A percentile compares a stretch with the other conserved stretches of the same genome.
Evolutionary conservation across 2,888 invertebrate genomes (phyloP).

Genomic region (Suillia variegata): DNA sequence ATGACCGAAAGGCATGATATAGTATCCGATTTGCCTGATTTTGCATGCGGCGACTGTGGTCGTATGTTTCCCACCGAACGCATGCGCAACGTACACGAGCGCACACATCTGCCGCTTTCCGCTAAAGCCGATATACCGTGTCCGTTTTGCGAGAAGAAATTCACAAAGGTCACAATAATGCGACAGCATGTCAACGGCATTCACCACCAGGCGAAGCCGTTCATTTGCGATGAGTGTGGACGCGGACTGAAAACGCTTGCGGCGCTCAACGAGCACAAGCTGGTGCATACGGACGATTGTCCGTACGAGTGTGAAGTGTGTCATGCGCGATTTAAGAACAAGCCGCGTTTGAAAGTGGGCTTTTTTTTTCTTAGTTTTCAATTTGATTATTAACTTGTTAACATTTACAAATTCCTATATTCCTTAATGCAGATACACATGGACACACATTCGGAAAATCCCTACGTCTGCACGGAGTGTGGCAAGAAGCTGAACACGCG

Average conservation of each 20-base stretch:
- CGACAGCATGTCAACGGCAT: constrained; percentile 46
- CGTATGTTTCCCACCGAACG: constrained; percentile 33
- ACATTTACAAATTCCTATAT: background rate
- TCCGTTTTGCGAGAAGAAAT: constrained; percentile 43
- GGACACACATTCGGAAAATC: constrained; percentile 60
- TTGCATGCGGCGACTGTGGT: constrained; percentile 31
- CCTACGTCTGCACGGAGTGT: constrained; percentile 61
- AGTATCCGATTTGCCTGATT: constrained; percentile 29
- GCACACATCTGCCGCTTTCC: constrained; percentile 38
- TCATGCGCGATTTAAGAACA: constrained; percentile 55
- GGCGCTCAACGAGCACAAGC: constrained; percentile 62
- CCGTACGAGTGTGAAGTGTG: constrained; percentile 61
- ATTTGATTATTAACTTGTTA: constrained; percentile 6
- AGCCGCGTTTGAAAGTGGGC: constrained; percentile 46
- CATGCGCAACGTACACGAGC: constrained; percentile 33
- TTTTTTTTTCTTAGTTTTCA: too few species aligned
- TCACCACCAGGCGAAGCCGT: constrained; percentile 58
- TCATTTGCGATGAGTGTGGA: constrained; percentile 63
- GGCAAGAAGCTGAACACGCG: constrained; percentile 60
- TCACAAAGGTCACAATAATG: constrained; percentile 43
- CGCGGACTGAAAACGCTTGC: constrained; percentile 62
- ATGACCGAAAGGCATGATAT: constrained; percentile 31
- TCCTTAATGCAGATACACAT: constrained; percentile 59
- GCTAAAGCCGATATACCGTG: constrained; percentile 42
- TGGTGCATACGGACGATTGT: constrained; percentile 62